Evolutionary conservation across 2,113 vertebrate species (phyloP), one percentile per base, ranked within the genome.

Genomic region (Hippolais icterina): DNA sequence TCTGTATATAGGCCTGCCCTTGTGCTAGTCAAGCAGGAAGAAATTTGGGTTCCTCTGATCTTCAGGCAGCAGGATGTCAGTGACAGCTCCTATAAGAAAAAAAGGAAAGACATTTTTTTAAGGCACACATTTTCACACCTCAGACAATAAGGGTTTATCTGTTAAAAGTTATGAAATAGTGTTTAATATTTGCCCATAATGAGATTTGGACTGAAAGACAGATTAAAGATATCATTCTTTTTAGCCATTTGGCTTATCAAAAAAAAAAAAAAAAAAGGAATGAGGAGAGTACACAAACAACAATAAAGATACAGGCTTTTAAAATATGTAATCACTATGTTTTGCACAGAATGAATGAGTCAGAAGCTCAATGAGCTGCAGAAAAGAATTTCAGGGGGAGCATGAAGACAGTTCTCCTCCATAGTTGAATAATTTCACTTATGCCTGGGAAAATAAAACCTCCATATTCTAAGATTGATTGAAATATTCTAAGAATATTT

Each of bases 301-400:
- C 63, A 81, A 60, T 64, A 89, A 92, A 90, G 47, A 92, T 53
- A 79, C 5, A 78, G 52, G 25, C 44, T 92, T 96, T 94, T 57
- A 79, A 92, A 90, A 41, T 53, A 66, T 78, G n/a, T 61, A 90
- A 93, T 92, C 76, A 56, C 31, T 79, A 37, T 84, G 79, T 93
- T 94, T 93, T 90, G 76, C 79, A 89, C 80, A 93, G 69, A 92
- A 90, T 84, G 72, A 94, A 84, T 96, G 90, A 95, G 84, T 87
- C 92, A 92, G 95, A 83, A 89, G 41, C 47, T 92, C 93, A 89
- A 4, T 75, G 65, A 87, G 74, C 50, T 83, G 53, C 75, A 90
- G 91, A 89, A 78, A 87, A 89, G 27, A 87, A 92, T 95, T 97
- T 90, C 80, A 89, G 56, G 31, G 49, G 31, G 52, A 94, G 44